Percentiles rank a stretch among this genome's conserved stretches.
phyloP scores from a whole-genome alignment of 2,797 vertebrate genomes.

The Cynopterus sphinx region DNA sequence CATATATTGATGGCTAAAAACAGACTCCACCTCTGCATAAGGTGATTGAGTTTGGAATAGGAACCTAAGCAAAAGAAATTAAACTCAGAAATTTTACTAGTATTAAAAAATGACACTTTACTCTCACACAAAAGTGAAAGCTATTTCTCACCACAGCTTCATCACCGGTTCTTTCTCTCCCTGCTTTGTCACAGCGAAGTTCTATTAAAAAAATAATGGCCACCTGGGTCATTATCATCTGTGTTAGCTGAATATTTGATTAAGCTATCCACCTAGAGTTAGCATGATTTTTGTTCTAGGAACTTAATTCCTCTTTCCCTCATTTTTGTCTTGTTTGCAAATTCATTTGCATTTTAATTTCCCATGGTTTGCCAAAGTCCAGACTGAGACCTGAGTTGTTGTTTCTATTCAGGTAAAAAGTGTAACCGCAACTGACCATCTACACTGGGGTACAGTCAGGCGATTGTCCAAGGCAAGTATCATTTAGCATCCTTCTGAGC shows the following conservation, averaged over 20 bases:
- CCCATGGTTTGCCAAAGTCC: conserved; percentile 51
- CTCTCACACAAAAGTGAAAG: not conserved
- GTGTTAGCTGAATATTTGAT: not conserved
- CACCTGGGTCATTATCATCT: not conserved
- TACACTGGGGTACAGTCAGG: not conserved
- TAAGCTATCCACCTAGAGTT: not conserved
- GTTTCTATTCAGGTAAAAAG: conserved; percentile 63
- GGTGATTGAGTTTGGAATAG: not conserved
- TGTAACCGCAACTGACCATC: not conserved
- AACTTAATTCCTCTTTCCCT: not conserved
- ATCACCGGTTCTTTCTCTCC: not conserved
- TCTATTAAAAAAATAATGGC: not conserved
- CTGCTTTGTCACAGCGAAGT: not conserved
- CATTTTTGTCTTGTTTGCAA: conserved; percentile 28
- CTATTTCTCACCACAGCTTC: not conserved
- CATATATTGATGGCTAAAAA: not conserved
- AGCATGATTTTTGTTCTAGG: not conserved
- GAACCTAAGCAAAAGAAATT: not conserved
- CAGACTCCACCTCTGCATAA: not conserved
- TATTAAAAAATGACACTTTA: not conserved
- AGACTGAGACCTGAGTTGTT: conserved; percentile 53
- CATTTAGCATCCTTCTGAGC: not conserved
- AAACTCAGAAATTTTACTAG: not conserved
- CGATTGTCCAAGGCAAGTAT: not conserved
- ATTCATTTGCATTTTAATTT: conserved; percentile 69